Evolutionary conservation across 2,113 vertebrate genomes (phyloP), one percentile per base, ranked within the genome.

Genomic region (Ranitomeya variabilis): DNA sequence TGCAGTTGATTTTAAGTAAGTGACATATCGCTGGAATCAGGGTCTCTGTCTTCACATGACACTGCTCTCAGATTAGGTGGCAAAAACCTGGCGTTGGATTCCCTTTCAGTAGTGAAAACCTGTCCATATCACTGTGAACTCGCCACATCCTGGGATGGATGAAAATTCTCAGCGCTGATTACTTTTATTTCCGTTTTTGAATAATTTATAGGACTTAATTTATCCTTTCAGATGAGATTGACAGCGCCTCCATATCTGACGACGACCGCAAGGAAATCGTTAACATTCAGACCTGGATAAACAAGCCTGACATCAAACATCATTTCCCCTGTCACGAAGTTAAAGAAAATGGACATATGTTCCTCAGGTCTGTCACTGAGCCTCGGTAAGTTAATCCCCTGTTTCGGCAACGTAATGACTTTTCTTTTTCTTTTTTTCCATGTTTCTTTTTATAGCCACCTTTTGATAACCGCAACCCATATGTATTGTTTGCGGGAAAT

Each of bases 401-500:
- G 1, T 7, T 37, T 2, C 31, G 26, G 37, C 0, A 18, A 3
- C 21, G 16, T 23, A 37, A 8, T 52, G 3, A 54, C 13, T 66
- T 64, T 45, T 45, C 37, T 64, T 31, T 31, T 2, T 31, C 2
- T 31, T 31, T 31, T 54, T 15, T 54, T 10, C 5, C 12, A 26
- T 8, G 0, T 69, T 64, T 66, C 85, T 86, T 60, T 77, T 84
- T 92, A 52, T 90, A 99, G 98, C 91, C 97, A 99, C 90, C 94
- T 99, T 85, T 89, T 99, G 90, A 95, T 99, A 90, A 99, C 98
- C 66, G 97, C 96, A n/a, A 98, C 98, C 76, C 98, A 99, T 90
- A 99, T 99, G 98, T 99, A 98, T 92, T 99, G 98, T 91, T 94
- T 99, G 94, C 95, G 98, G 87, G 98, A 99, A 94, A 99, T 99